Base-by-base conservation (phyloP, 2,888 invertebrate species). In the Aproaerema taeniolella region DNA sequence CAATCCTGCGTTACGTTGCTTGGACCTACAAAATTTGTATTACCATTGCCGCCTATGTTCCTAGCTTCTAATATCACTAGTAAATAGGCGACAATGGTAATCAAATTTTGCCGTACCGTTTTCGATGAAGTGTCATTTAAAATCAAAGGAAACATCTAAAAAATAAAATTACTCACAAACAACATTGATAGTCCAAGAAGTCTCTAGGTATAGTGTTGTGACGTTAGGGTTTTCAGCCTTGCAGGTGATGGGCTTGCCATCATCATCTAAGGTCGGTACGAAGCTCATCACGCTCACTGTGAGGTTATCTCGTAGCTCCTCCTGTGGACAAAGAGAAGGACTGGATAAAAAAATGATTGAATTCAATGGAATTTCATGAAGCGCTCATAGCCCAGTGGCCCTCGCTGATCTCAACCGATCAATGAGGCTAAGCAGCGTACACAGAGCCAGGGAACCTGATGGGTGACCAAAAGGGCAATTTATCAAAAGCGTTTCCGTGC, bases 161-260 rank as follows among this genome's bases (percentile, higher is more conserved):
- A 4, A 20, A 20, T 20, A 20, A 20, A 31, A 10, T 49, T 87
- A 94, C 96, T 95, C 82, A 96, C 96, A 96, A 55, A 95, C 95
- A 61, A 96, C 95, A 83, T 92, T 92, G 73, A 96, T 92, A 69
- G 91, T 93, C 95, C 95, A 95, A 39, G 93, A 91, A 55, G 94
- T 92, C 80, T 96, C 96, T 57, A 95, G 85, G 72, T 89, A 92
- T 55, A 95, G 91, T 38, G 94, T 92, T 47, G 93, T 94, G 59
- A 95, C 94, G 88, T 94, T 94, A 47, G 95, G 95, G 89, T 96
- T 96, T 88, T 96, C 95, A 7, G 95, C 94, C 63, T 95, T 90
- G 82, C 96, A 96, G 45, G 93, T 93, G 87, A 96, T 91, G 58
- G 91, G 90, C 87, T 95, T 95, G 58, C 94, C 95, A 85, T 96